Evolutionary conservation across 2,888 invertebrate species (phyloP), one percentile per base, ranked within the genome.

Genomic region (Zygothrica quintamaculata): DNA sequence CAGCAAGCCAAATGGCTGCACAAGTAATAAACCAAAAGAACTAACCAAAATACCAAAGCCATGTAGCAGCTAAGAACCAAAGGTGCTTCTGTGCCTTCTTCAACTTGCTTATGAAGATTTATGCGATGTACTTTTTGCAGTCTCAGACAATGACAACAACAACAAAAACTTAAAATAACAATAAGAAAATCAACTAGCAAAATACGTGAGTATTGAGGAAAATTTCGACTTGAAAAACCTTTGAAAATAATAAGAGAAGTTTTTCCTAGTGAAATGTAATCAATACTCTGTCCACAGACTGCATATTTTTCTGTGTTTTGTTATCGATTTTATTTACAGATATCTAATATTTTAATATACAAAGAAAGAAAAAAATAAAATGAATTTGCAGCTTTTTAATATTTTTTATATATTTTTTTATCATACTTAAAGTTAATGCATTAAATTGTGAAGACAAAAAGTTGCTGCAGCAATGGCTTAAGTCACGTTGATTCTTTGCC

Each of bases 51-150:
- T 52, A 47, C 53, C n/a, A 42, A 33, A 50, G 50, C 34, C 42
- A 18, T 46, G 40, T n/a, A n/a, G n/a, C n/a, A 67, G 59, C 37
- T 7, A 3, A 26, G 15, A 40, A 29, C 18, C 18, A 22, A 64
- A 60, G 50, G 77, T 36, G 65, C 64, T 34, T 48, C 40, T 43
- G 8, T 12, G 25, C 15, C 48, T 39, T 13, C 66, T 46, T 47
- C 58, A 80, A 80, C 65, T 80, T 73, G 81, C 84, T 84, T 84
- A 80, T 84, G 74, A 84, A 80, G 84, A 80, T 84, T 80, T 80
- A 80, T 80, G 74, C 50, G 61, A 44, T 53, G 56, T 73, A 75
- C 61, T 65, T 73, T 58, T 73, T 77, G 70, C 77, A 53, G 43
- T 44, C 44, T 36, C 77, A 80, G 77, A 74, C 79, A 74, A 52